phyloP scores from a whole-genome alignment of 2,797 vertebrate species.

The Falco novaeseelandiae region DNA sequence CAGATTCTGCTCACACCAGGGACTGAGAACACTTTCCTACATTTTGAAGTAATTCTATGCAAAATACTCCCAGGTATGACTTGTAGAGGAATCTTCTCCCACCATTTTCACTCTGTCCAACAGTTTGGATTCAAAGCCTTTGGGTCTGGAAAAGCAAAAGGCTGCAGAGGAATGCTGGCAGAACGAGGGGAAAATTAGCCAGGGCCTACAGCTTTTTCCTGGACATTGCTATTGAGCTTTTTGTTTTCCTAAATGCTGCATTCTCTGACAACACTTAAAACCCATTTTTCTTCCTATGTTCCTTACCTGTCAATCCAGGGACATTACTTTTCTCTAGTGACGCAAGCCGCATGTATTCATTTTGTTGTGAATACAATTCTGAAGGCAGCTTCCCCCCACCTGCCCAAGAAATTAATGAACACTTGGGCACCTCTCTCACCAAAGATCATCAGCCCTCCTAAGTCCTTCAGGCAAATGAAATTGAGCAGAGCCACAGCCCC shows the following conservation, averaged over 20 bases:
- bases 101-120: background rate
- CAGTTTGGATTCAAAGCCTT: background rate
- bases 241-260: background rate
- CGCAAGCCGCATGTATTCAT: background rate
- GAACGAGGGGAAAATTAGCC: background rate
- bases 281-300: background rate
- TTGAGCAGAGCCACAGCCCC: background rate
- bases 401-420: slow-evolving; percentile 3
- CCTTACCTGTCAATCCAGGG: background rate
- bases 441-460: background rate
- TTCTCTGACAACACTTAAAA: slow-evolving; percentile 31
- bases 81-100: background rate
- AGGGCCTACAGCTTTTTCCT: background rate
- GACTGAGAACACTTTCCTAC: background rate
- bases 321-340: background rate
- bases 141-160: background rate
- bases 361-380: background rate
- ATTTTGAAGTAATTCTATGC: background rate
- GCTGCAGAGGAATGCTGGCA: background rate
- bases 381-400: background rate
- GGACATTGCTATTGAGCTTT: background rate
- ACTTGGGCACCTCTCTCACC: background rate
- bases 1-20: background rate
- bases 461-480: slow-evolving; percentile 2
- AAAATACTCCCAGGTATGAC: background rate